Evolutionary conservation across 1,140 invertebrate genomes (phyloP), one percentile per base, ranked within the genome.

Genomic region (Bombus terrestris): DNA sequence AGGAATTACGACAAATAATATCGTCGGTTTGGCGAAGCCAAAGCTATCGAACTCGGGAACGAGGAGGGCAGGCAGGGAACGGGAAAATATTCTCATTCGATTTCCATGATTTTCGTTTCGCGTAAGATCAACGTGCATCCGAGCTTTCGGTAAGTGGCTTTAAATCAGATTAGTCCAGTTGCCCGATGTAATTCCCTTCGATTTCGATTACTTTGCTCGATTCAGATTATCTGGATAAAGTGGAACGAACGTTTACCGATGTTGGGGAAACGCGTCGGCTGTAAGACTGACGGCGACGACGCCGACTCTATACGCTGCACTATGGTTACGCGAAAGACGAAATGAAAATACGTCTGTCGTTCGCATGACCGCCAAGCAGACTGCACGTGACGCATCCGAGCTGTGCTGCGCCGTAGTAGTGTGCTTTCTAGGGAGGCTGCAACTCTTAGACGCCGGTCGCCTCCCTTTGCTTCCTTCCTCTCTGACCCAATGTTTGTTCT

Each of bases 161-260:
- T 62, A 69, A 80, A 84, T 84, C 47, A 79, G 76, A 84, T 84
- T 62, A 79, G 39, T 72, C 74, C 37, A 59, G 47, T n/a, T 28
- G 28, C 83, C 57, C 75, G n/a, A 37, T 43, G 76, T 72, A 84
- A 84, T 79, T 72, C 83, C 83, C 39, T 77, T 68, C 74, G 73
- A 68, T 66, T 83, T 77, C 73, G 62, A 83, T 77, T 39, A 47
- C 71, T 64, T 59, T 32, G 39, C 81, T 77, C 28, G 28, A 77
- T 77, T 83, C 73, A 77, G 74, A 83, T 83, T 83, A 83, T 83
- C 73, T 77, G 81, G 68, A 84, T 84, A 71, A 78, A 71, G 81
- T 18, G n/a, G 41, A 66, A 28, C 57, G 75, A 35, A 35, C 66
- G 64, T 79, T 84, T 39, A 72, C 22, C 64, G n/a, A 37, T 32